Evolutionary conservation across 1,140 invertebrate genomes (phyloP), one percentile per base, ranked within the genome.

Genomic region (Orchestia grillus): DNA sequence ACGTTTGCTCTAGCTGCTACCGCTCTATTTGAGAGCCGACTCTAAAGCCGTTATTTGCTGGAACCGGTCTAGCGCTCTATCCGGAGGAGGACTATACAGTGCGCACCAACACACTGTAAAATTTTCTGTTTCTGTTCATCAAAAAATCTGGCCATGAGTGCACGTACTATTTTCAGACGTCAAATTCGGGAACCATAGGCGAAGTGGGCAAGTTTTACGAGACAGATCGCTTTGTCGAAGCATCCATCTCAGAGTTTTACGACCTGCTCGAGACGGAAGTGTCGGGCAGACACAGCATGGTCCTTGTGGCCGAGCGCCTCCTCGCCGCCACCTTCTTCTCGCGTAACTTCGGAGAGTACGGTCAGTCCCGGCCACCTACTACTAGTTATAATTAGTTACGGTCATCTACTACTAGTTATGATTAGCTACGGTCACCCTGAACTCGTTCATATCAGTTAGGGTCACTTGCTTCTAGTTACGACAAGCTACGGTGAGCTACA

Each of bases 161-260:
- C n/a, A n/a, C n/a, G n/a, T n/a, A n/a, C 23, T 91, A 91, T 43
- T 42, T 91, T 41, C 88, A 91, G 88, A 91, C 88, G 6, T 43
- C 88, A 36, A 91, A 8, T 3, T 42, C 41, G 15, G 88, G 88
- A 91, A 91, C 88, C 41, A 91, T 91, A 41, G 88, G 88, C 16
- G 88, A 91, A 42, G 88, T 91, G 44, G 88, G 41, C 88, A 91
- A 91, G 41, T 91, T 91, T 44, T 91, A 91, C 41, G 88, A 91
- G 15, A 91, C 23, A 3, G 42, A 91, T 44, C 88, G 88, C 44
- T 91, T 91, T 91, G 88, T 91, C 3, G 88, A 91, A 44, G 88
- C 88, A 4, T 91, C 88, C 88, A 91, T 91, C 88, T 42, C 41
- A 8, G 3, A 91, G 41, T 91, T 91, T 36, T 91, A 91, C 41